Base-by-base conservation (phyloP, 1,140 invertebrate genomes). In the Portunus trituberculatus region DNA sequence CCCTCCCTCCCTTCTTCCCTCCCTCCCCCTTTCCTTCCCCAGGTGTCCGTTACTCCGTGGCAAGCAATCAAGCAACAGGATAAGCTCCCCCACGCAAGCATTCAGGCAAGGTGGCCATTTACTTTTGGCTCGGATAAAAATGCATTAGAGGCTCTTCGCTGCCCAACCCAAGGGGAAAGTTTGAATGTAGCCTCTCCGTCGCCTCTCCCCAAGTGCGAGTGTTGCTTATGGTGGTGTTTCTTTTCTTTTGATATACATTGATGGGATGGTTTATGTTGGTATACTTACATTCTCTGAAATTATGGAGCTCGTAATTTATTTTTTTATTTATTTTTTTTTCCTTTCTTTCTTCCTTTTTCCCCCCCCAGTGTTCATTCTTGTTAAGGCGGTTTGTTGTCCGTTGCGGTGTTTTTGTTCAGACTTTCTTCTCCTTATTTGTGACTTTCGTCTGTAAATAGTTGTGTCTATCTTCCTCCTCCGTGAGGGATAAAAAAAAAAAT, bases 41-140 rank as follows among this genome's bases (percentile, higher is more conserved):
- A 83, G 28, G 91, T 82, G 91, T 92, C 91, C 67, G 91, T 92
- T 92, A 92, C 91, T 92, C 91, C 32, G 28, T 92, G 91, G 91
- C 91, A 92, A 92, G 91, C 91, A 92, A 92, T 92, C 91, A 92
- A 45, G 91, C 91, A 83, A n/a, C 91, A 92, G 91, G 91, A 92
- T 92, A 92, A 92, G 91, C 91, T 45, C 91, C 91, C n/a, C 91
- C 91, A 82, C 91, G 59, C 67, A 92, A 92, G 91, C 91, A 92
- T 92, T 92, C 91, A 92, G 59, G 91, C 91, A 92, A 92, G 91
- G 91, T 92, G 91, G 91, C 91, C 91, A 92, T 92, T 92, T 59
- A 39, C 91, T 91, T 48, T 59, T 76, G 20, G 16, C 52, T 25
- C 7, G 82, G 91, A 92, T 92, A 92, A 92, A 92, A 92, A 31